Evolutionary conservation across 1,140 invertebrate species (phyloP).

Genomic region (Eulimnadia texana): DNA sequence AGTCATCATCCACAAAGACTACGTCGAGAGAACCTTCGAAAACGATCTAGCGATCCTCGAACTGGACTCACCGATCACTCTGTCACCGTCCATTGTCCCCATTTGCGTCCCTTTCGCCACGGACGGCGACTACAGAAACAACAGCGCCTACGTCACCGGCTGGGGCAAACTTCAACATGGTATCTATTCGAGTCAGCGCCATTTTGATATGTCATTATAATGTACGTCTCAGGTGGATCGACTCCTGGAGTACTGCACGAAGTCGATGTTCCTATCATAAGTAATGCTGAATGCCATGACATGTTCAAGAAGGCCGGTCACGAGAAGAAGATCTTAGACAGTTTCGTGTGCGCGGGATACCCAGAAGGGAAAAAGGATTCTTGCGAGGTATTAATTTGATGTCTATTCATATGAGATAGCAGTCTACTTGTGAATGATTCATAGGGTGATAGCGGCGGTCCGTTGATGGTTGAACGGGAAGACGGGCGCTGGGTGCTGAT

Average conservation of each 20-base stretch:
- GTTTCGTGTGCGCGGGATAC: slow-evolving; percentile 89
- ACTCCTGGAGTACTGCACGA: slow-evolving; percentile 78
- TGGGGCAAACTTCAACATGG: slow-evolving; percentile 49
- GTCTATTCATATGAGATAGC: background rate
- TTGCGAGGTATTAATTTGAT: slow-evolving; percentile 56
- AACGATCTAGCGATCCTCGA: slow-evolving; percentile 77
- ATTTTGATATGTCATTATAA: slow-evolving; percentile 20
- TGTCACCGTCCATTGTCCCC: slow-evolving; percentile 75
- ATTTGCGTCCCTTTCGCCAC: slow-evolving; percentile 72
- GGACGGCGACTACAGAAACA: slow-evolving; percentile 60
- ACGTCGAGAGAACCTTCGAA: slow-evolving; percentile 77
- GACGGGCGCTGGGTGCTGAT: slow-evolving; percentile 78
- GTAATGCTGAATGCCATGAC: slow-evolving; percentile 78
- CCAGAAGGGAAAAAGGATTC: slow-evolving; percentile 82
- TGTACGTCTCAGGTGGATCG: slow-evolving; percentile 46
- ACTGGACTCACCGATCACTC: slow-evolving; percentile 64
- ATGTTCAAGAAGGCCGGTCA: slow-evolving; percentile 86
- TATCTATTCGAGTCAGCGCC: slow-evolving; percentile 24
- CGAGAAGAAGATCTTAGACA: slow-evolving; percentile 66
- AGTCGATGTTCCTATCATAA: slow-evolving; percentile 81
- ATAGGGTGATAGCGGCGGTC: slow-evolving; percentile 90
- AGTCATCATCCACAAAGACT: slow-evolving; percentile 75
- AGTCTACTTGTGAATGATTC: slow-evolving; percentile 20
- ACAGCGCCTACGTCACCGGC: slow-evolving; percentile 69
- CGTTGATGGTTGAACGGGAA: slow-evolving; percentile 62